Conservation (phyloP, 2,113 vertebrate genomes). For the Carassius carassius region DNA sequence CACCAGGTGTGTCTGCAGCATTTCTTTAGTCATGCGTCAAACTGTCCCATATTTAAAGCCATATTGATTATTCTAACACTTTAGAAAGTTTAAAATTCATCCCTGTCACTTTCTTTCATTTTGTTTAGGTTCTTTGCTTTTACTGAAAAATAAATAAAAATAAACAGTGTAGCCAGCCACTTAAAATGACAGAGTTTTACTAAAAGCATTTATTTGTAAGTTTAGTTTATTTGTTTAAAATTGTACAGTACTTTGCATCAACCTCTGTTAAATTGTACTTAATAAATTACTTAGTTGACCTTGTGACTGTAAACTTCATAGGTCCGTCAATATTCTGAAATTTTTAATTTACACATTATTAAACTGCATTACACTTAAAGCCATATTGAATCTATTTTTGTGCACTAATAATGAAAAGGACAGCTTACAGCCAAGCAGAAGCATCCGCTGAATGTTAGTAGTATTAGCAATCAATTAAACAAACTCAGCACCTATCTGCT, state of each 20-base stretch:
- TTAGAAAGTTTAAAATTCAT: background rate
- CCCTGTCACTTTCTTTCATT: background rate
- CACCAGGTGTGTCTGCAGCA: conserved; percentile 2
- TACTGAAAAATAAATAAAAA: background rate
- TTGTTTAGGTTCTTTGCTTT: background rate
- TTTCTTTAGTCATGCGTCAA: conserved; percentile 34
- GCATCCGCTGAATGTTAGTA: background rate
- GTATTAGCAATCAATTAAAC: background rate
- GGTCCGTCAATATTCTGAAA: too few relatives aligned
- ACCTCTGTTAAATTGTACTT: too few relatives aligned
- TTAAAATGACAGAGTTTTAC: background rate
- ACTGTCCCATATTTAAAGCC: background rate
- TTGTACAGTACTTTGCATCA: too few relatives aligned
- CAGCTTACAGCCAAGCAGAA: background rate
- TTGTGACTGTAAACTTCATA: too few relatives aligned
- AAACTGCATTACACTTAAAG: too few relatives aligned
- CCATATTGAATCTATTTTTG: too few relatives aligned
- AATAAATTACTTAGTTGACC: too few relatives aligned
- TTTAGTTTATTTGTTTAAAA: too few relatives aligned
- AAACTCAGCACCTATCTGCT: background rate
- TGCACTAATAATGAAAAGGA: too few relatives aligned
- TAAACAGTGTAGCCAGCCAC: background rate
- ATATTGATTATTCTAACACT: background rate
- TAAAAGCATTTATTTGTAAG: too few relatives aligned
- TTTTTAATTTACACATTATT: too few relatives aligned